These are phyloP conservation scores for Drosophila greeni DNA, from an alignment of 2,888 invertebrate species.

Conservation along the genomic window DNA sequence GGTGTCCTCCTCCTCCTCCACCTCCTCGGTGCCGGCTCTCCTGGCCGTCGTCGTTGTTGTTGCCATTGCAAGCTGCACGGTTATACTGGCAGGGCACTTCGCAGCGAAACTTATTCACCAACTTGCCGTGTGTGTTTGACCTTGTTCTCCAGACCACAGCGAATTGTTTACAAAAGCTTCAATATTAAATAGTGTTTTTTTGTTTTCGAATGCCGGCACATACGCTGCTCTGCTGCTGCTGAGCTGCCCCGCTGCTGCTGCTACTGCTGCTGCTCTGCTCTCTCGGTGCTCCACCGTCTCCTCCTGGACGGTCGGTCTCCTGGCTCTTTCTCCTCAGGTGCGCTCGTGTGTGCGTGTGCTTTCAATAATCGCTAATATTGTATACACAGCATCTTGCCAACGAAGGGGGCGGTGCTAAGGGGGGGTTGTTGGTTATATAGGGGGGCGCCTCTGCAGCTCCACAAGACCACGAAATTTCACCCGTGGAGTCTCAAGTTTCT, in stretches of 20 bases:
- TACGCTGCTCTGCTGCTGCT: slow-evolving; percentile 22
- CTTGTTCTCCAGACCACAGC: slow-evolving; percentile 31
- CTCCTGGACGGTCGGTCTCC: slow-evolving; percentile 6
- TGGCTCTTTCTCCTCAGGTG: slow-evolving; percentile 18
- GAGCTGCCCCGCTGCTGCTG: slow-evolving; percentile 5
- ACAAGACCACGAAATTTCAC: slow-evolving; percentile 44
- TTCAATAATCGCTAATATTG: slow-evolving; percentile 62
- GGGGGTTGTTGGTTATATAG: slow-evolving; percentile 30
- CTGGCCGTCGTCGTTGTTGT: slow-evolving; percentile 48
- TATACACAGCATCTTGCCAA: slow-evolving; percentile 68
- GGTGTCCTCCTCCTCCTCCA: slow-evolving; percentile 33
- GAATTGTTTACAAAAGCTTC: slow-evolving; percentile 68
- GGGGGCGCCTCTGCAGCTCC: slow-evolving; percentile 48
- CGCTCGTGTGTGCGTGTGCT: slow-evolving; percentile 25
- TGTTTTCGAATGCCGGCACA: slow-evolving; percentile 44
- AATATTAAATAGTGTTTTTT: slow-evolving; percentile 49
- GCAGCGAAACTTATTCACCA: slow-evolving; percentile 38
- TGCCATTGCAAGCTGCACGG: slow-evolving; percentile 55
- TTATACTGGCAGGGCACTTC: slow-evolving; percentile 27
- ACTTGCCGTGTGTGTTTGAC: slow-evolving; percentile 39
- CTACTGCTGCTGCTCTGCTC: slow-evolving; percentile 2
- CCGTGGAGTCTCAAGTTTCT: slow-evolving; percentile 34
- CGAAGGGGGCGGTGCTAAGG: slow-evolving; percentile 23
- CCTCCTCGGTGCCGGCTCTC: slow-evolving; percentile 20
- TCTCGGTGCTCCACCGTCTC: background rate